These are phyloP conservation scores for Drosophila hydei DNA, from an alignment of 1,140 invertebrate genomes.

Conservation along the genomic window DNA sequence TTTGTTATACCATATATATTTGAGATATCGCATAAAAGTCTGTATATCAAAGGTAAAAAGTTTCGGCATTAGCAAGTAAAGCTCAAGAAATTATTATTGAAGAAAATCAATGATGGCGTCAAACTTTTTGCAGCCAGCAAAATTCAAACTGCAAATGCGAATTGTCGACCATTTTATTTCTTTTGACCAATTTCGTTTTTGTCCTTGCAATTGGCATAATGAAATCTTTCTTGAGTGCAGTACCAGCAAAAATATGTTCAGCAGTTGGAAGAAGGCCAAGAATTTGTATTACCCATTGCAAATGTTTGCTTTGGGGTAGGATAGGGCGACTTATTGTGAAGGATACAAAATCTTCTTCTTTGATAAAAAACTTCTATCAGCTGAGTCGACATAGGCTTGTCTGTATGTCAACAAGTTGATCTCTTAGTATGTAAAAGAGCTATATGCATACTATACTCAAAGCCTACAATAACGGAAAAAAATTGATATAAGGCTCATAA, in stretches of 20 bases:
- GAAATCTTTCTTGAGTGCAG: conserved; percentile 37
- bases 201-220: conserved; percentile 64
- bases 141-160: conserved; percentile 34
- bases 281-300: conserved; percentile 25
- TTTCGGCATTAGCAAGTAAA: not conserved
- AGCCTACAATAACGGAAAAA: no score
- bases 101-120: conserved; percentile 14
- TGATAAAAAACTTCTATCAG: no score
- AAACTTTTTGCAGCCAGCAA: conserved; percentile 34
- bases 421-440: no score
- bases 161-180: conserved; percentile 65
- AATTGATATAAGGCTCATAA: no score
- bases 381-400: no score
- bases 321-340: no score
- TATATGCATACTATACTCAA: no score
- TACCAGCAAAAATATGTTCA: conserved; percentile 44
- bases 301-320: no score
- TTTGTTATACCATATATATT: no score
- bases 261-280: conserved; percentile 68
- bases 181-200: conserved; percentile 16
- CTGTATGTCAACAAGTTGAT: no score
- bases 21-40: conserved; percentile 35
- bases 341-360: no score
- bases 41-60: not conserved
- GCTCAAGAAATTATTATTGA: conserved; percentile 36